Conservation (phyloP, 2,888 invertebrate species). For the Emmelina monodactyla region DNA sequence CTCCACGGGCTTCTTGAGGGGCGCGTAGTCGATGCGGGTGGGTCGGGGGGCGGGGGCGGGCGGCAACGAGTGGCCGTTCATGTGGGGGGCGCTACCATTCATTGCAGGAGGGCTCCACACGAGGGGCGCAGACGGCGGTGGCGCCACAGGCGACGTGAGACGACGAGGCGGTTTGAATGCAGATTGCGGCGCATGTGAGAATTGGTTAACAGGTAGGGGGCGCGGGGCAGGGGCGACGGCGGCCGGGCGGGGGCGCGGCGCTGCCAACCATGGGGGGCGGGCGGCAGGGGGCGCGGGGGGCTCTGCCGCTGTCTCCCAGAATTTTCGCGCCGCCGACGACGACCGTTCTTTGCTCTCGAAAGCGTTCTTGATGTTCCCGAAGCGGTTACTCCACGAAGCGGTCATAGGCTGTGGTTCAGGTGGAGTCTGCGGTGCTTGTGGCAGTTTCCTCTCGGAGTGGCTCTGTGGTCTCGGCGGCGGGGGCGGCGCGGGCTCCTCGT, state of each 20-base stretch:
- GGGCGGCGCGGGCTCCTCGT: constrained; percentile 32
- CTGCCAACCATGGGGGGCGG: constrained; percentile 47
- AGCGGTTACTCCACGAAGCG: constrained; percentile 75
- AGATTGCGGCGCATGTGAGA: constrained; percentile 80
- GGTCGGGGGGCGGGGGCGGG: constrained; percentile 14
- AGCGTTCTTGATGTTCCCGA: constrained; percentile 82
- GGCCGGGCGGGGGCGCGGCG: constrained; percentile 23
- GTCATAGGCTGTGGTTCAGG: background rate
- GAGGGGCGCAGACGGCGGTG: constrained; percentile 51
- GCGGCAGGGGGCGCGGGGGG: constrained; percentile 20
- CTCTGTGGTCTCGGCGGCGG: background rate
- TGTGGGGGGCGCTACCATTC: too few species aligned
- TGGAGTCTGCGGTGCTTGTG: background rate
- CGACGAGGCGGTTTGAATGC: constrained; percentile 73
- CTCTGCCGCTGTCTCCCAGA: constrained; percentile 71
- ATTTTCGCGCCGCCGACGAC: constrained; percentile 57
- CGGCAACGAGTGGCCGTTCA: too few species aligned
- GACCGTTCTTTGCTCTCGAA: constrained; percentile 73
- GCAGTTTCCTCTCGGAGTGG: background rate
- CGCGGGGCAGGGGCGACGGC: constrained; percentile 16
- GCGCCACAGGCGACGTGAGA: constrained; percentile 44
- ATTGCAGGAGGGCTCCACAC: too few species aligned
- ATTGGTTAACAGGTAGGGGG: constrained; percentile 70
- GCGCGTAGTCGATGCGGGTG: constrained; percentile 23
- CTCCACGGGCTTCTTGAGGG: background rate